Evolutionary conservation across 2,888 invertebrate genomes (phyloP).

Genomic region (Synanthedon andrenaeformis): DNA sequence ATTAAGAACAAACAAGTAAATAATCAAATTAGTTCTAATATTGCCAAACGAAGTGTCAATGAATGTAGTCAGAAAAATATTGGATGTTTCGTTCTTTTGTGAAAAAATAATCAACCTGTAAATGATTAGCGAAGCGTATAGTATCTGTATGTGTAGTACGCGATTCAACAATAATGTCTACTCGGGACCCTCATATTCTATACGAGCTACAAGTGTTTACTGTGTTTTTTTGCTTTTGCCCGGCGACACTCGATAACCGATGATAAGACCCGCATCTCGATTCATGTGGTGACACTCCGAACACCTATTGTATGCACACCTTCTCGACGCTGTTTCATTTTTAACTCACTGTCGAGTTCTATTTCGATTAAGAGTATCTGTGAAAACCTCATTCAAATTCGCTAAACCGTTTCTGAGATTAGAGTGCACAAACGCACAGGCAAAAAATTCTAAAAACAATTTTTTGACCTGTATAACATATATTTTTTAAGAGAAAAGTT

Average conservation of each 20-base stretch:
- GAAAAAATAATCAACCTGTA: background rate
- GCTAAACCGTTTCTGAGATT: too few relatives aligned
- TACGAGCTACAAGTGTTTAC: constrained; percentile 37
- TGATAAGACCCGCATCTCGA: constrained; percentile 55
- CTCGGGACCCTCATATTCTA: constrained; percentile 30
- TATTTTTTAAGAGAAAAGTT: too few relatives aligned
- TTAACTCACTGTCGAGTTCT: constrained; percentile 10
- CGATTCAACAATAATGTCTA: constrained; percentile 10
- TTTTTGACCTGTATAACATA: too few relatives aligned
- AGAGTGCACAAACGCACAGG: too few relatives aligned
- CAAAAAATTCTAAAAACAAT: too few relatives aligned
- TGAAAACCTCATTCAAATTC: too few relatives aligned
- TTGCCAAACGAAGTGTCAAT: too few relatives aligned
- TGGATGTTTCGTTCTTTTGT: background rate
- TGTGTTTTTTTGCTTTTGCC: constrained; percentile 14
- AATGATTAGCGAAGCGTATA: constrained; percentile 10
- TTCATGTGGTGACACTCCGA: background rate
- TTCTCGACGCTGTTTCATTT: constrained; percentile 12
- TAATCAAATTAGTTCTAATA: too few relatives aligned
- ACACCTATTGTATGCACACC: background rate
- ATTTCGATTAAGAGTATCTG: background rate
- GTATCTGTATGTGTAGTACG: constrained; percentile 14
- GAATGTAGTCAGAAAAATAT: too few relatives aligned
- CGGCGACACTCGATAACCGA: constrained; percentile 28
- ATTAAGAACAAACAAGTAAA: too few relatives aligned